These are phyloP conservation scores for Drosophila melanica DNA, from an alignment of 1,140 invertebrate species.

Conservation along the genomic window DNA sequence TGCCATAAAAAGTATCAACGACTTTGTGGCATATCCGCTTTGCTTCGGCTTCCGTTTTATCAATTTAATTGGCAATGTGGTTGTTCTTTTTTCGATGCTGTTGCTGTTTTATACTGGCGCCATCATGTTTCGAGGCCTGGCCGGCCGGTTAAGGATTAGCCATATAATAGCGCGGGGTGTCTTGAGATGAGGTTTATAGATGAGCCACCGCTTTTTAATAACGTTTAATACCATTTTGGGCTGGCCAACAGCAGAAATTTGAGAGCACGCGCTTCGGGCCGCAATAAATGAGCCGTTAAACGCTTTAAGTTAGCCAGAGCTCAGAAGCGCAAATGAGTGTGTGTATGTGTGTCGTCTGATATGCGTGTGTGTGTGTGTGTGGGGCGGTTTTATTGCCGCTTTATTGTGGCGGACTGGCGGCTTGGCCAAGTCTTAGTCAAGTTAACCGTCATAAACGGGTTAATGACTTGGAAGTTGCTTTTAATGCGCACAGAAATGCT, in stretches of 20 bases:
- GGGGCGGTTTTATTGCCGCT: constrained; percentile 73
- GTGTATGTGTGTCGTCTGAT: constrained; percentile 16
- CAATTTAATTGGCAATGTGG: constrained; percentile 53
- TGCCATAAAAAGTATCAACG: constrained; percentile 44
- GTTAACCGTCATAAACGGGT: constrained; percentile 79
- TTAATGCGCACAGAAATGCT: constrained; percentile 68
- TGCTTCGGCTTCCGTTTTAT: constrained; percentile 22
- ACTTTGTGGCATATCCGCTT: constrained; percentile 43
- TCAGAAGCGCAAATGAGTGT: constrained; percentile 9
- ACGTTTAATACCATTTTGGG: constrained; percentile 61
- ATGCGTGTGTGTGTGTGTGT: constrained; percentile 42
- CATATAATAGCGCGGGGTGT: constrained; percentile 60
- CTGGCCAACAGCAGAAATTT: constrained; percentile 32
- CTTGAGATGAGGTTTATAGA: background rate
- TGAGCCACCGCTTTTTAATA: constrained; percentile 60
- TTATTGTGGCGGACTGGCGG: constrained; percentile 68
- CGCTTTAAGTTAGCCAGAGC: constrained; percentile 61
- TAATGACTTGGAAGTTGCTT: constrained; percentile 81
- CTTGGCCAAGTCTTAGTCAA: constrained; percentile 59
- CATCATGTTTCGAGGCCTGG: constrained; percentile 34
- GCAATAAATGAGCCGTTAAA: constrained; percentile 82
- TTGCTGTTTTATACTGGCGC: background rate
- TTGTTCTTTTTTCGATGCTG: constrained; percentile 9
- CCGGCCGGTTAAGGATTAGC: constrained; percentile 64
- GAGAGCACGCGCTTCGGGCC: constrained; percentile 9